Base-by-base conservation (phyloP, 2,888 invertebrate species). In the Parnassius smintheus region DNA sequence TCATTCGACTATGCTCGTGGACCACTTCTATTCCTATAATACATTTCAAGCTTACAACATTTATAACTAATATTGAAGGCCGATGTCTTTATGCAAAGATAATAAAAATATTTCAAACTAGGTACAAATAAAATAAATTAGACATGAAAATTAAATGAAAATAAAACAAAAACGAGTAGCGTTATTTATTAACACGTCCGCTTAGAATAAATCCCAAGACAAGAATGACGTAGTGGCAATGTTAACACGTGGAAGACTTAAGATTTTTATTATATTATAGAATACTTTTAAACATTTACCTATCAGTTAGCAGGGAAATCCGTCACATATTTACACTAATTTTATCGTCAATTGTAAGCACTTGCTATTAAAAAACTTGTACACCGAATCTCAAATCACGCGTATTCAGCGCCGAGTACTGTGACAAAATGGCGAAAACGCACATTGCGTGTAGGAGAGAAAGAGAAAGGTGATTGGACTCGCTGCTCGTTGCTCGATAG, bases 381-480 rank as follows among this genome's bases (percentile, higher is more conserved):
- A 9, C 9, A 35, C 18, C 56, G 13, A 18, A 56, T 53, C 45
- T 11, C 60, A 53, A 52, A 22, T 13, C 11, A 51, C 56, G 56
- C 61, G 61, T 62, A 57, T 46, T 62, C 61, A 56, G 25, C 13
- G 41, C 51, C 44, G 10, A 35, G 50, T 45, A 52, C 51, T 18
- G 56, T 41, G 45, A 56, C 57, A 57, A 62, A 62, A 48, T 62
- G 62, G 62, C 53, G 48, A 57, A 55, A 45, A 22, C 44, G 45
- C 22, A 41, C 3, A 42, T 49, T 11, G 51, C 52, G 51, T 56
- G 51, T 18, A 35, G 13, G 53, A 53, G 53, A 3, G 57, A 62
- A 57, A 62, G 62, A 53, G 62, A 62, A 18, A 44, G 53, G 41
- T 13, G 45, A 52, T 56, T n/a, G 9, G 9, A 10, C 11, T 45